Conservation (phyloP, 2,888 invertebrate genomes). For the Tetragnatha montana region DNA sequence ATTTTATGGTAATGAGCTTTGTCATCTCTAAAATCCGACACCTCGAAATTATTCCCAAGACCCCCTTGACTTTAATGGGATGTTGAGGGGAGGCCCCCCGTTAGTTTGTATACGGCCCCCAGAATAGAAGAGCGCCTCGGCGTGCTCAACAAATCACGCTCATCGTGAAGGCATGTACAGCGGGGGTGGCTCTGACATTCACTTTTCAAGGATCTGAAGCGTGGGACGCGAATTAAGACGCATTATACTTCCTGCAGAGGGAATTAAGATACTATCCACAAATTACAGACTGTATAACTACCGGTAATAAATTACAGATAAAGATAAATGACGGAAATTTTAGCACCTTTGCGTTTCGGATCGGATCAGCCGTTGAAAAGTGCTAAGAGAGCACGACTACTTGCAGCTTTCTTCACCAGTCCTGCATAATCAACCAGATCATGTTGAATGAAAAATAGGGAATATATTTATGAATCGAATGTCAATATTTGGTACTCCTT, state of each 20-base stretch:
- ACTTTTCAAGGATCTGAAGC: slow-evolving; percentile 63
- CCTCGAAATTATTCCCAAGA: too few species aligned
- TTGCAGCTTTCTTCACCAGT: slow-evolving; percentile 15
- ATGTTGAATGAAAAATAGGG: background rate
- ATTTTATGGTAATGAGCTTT: too few species aligned
- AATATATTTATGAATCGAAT: too few species aligned
- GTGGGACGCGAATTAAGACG: slow-evolving; percentile 68
- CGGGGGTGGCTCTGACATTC: slow-evolving; percentile 66
- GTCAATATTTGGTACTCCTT: too few species aligned
- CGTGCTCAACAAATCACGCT: slow-evolving; percentile 58
- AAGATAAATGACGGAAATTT: slow-evolving; percentile 57
- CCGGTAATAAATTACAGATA: slow-evolving; percentile 58
- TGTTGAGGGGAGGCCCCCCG: background rate
- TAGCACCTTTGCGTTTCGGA: slow-evolving; percentile 49
- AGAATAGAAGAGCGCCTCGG: slow-evolving; percentile 24
- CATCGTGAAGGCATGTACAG: slow-evolving; percentile 47
- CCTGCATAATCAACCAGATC: slow-evolving; percentile 37
- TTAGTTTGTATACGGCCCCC: slow-evolving; percentile 26
- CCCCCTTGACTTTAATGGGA: too few species aligned
- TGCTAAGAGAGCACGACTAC: slow-evolving; percentile 36
- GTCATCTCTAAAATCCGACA: too few species aligned
- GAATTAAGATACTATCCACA: slow-evolving; percentile 69
- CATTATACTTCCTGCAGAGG: slow-evolving; percentile 50
- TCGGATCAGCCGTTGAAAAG: slow-evolving; percentile 3
- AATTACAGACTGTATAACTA: slow-evolving; percentile 66